Base-by-base conservation (phyloP, 1,140 invertebrate genomes). In the Subanguina moxae region DNA sequence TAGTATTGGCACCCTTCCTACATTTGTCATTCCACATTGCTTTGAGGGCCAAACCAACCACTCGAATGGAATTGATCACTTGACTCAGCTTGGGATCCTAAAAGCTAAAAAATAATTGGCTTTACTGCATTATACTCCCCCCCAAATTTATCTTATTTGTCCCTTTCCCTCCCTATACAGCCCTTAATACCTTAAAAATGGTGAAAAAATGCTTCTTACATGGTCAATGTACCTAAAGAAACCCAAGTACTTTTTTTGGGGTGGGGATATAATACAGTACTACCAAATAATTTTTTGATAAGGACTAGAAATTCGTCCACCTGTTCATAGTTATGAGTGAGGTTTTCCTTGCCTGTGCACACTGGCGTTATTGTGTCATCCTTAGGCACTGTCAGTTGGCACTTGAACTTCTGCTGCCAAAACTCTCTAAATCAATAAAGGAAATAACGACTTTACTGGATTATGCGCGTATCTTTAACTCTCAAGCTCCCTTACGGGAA, bases 321-420 rank as follows among this genome's bases (percentile, higher is more conserved):
- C 67, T 76, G 83, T 76, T 72, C 59, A 59, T 77, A 82, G 65
- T 75, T 62, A 15, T 43, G 38, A 28, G 65, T 61, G n/a, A 83
- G 61, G 65, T 77, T 78, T 57, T 83, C 80, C 13, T 78, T 77
- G 64, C 80, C 80, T 42, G 70, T 78, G 64, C 80, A 72, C 9
- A 75, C 65, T 58, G 70, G 68, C 17, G 67, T 82, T 28, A 82
- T 72, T 23, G 72, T 76, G 48, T 82, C 82, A 64, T 83, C 74
- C 62, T 82, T 80, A 17, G 70, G 76, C n/a, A 82, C 67, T 7
- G 72, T 80, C 19, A 89, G 77, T 15, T 82, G 81, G 76, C 89
- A 90, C 65, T 87, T 85, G 82, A 90, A 90, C 71, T 86, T 87
- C 45, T 86, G 81, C 80, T 90, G 87, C 89, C 89, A 90, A 82